Base-by-base conservation (phyloP, 1,140 invertebrate genomes). In the Drosophila neocordata region DNA sequence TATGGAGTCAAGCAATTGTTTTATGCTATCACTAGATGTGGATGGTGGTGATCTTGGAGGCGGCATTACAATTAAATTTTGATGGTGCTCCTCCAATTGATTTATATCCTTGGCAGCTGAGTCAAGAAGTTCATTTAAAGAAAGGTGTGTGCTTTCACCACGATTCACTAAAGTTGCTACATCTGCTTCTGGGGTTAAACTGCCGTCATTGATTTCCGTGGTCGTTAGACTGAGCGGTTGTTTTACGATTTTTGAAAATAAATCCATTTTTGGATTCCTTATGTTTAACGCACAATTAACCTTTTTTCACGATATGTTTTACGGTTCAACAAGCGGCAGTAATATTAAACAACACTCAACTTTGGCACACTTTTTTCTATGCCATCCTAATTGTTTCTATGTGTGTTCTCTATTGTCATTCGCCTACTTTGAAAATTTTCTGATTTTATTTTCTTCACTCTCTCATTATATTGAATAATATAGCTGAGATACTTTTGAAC, bases 231-330 rank as follows among this genome's bases (percentile, higher is more conserved):
- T 91, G n/a, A 71, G 71, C 34, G 89, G 83, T 44, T 83, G 72
- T 56, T 85, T 91, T 20, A 91, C 85, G 7, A 91, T 62, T 60
- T 85, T 88, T 12, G 89, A 70, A 65, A 91, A 56, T 48, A 91
- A 91, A 69, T 91, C 73, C 89, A 91, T 91, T 53, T n/a, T 18
- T 27, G 13, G 15, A 7, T 63, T 52, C 38, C 18, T n/a, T 27
- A 22, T 27, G 7, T 52, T 77, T 59, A 65, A 84, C 73, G 74
- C 78, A 78, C 82, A 79, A 82, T 78, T 87, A 27, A 66, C 20
- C 57, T 38, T 55, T 67, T 31, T 57, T 38, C 41, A n/a, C 53
- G 58, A 60, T 38, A 65, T 41, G 53, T 65, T 64, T 59, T 34
- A 64, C 77, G 79, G 69, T 77, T 71, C 84, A 89, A 56, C 61